Percentiles rank a stretch among this genome's conserved stretches.
These are phyloP conservation scores for Acanthopleura granulata DNA, from an alignment of 2,888 invertebrate genomes.

Conservation along the genomic window DNA sequence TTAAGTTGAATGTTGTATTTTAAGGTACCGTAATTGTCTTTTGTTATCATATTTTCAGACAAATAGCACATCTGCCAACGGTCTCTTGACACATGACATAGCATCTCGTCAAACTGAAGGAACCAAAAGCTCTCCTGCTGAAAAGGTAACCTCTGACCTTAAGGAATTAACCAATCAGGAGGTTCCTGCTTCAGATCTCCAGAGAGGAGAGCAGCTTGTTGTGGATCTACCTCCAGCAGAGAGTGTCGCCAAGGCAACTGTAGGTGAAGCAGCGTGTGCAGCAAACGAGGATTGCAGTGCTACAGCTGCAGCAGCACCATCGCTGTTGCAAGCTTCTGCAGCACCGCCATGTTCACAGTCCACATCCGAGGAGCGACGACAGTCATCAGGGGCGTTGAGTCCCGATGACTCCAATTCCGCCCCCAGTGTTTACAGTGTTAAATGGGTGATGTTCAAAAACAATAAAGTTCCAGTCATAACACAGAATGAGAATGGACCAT, in stretches of 20 bases:
- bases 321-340: conserved; percentile 13
- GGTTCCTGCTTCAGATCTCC: background rate
- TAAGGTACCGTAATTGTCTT: too few relatives aligned
- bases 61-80: too few relatives aligned
- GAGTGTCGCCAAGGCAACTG: background rate
- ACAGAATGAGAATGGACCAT: conserved; percentile 76
- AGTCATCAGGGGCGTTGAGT: background rate
- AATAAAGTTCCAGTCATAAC: conserved; percentile 72
- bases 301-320: conserved; percentile 10
- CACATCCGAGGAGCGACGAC: background rate
- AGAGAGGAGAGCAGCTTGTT: background rate
- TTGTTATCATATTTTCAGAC: too few relatives aligned
- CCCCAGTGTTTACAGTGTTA: conserved; percentile 71
- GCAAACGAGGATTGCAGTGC: background rate
- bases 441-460: conserved; percentile 71
- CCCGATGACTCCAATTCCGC: background rate
- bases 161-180: too few relatives aligned
- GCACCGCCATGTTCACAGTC: conserved; percentile 22
- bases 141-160: too few relatives aligned
- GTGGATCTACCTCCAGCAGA: background rate
- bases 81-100: too few relatives aligned
- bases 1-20: too few relatives aligned
- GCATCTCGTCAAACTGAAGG: too few relatives aligned
- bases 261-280: too few relatives aligned
- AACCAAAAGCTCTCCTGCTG: too few relatives aligned